Conservation (phyloP, 2,797 vertebrate species). For the Anabas testudineus region DNA sequence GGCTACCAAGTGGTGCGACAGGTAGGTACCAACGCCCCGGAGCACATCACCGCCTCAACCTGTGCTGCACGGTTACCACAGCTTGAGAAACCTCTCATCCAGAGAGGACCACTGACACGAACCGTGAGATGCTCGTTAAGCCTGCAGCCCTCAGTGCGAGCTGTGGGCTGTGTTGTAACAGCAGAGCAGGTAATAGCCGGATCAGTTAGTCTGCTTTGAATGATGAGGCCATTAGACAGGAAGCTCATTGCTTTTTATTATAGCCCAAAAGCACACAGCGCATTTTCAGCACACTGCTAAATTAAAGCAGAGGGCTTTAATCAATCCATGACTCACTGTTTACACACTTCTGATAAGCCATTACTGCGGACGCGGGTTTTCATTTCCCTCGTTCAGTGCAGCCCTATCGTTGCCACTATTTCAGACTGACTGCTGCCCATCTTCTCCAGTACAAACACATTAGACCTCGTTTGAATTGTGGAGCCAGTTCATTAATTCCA, state of each 20-base stretch:
- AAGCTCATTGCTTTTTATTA: slow-evolving; percentile 42
- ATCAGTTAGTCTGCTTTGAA: slow-evolving; percentile 35
- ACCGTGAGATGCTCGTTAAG: slow-evolving; percentile 36
- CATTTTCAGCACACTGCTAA: slow-evolving; percentile 29
- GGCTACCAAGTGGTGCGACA: slow-evolving; percentile 93
- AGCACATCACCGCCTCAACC: not conserved
- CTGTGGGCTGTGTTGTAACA: slow-evolving; percentile 7
- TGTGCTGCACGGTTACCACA: no score
- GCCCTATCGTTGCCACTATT: slow-evolving; percentile 1
- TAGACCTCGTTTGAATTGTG: slow-evolving; percentile 4
- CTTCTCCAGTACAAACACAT: slow-evolving; percentile 41
- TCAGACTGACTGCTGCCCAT: not conserved
- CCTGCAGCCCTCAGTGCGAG: not conserved
- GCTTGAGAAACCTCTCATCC: not conserved
- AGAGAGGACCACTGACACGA: not conserved
- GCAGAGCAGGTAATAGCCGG: slow-evolving; percentile 4
- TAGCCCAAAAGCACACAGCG: slow-evolving; percentile 34
- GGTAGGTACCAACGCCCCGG: slow-evolving; percentile 81
- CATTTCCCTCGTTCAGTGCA: slow-evolving; percentile 19
- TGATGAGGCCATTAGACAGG: slow-evolving; percentile 31
- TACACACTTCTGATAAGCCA: slow-evolving; percentile 48
- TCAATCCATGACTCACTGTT: slow-evolving; percentile 65
- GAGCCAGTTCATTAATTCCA: slow-evolving; percentile 20
- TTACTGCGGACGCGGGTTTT: not conserved
- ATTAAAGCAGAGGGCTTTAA: slow-evolving; percentile 41